Percentiles rank a stretch among this genome's conserved stretches.
Conservation (phyloP, 2,113 vertebrate genomes). For the Dermatemys mawii region DNA sequence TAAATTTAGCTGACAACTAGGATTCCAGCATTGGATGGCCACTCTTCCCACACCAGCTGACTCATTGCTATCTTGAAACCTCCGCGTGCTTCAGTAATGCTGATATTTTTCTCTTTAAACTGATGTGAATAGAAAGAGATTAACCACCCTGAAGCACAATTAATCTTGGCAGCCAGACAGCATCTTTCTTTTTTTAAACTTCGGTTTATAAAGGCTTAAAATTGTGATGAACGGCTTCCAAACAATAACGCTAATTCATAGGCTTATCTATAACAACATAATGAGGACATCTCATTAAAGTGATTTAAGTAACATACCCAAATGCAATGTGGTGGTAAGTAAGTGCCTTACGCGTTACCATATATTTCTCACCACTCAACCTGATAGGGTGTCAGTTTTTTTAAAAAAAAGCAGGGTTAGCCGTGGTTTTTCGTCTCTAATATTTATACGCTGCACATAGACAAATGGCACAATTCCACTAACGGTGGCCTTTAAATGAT, state of each 20-base stretch:
- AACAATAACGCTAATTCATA: constrained; percentile 30
- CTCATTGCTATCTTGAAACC: not conserved
- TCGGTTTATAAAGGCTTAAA: not conserved
- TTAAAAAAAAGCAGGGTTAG: not conserved
- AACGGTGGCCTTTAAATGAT: constrained; percentile 11
- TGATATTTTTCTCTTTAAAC: constrained; percentile 2
- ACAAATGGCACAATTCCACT: not conserved
- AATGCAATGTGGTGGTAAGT: not conserved
- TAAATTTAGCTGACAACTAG: not conserved
- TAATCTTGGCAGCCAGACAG: constrained; percentile 49
- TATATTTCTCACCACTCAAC: not conserved
- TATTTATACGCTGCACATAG: not conserved
- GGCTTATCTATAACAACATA: not conserved
- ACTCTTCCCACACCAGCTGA: not conserved
- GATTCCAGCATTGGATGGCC: not conserved
- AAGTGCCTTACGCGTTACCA: not conserved
- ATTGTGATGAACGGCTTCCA: constrained; percentile 14
- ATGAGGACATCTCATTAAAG: constrained; percentile 22
- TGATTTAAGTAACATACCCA: constrained; percentile 21
- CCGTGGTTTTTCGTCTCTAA: not conserved
- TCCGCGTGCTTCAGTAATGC: not conserved
- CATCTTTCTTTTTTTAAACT: constrained; percentile 42
- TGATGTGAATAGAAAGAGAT: constrained; percentile 36
- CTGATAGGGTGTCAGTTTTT: not conserved
- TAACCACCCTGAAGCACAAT: constrained; percentile 18